A percentile compares a stretch with the other conserved stretches of the same genome.
phyloP scores from a whole-genome alignment of 2,888 invertebrate genomes.

The Drosophila dives region DNA sequence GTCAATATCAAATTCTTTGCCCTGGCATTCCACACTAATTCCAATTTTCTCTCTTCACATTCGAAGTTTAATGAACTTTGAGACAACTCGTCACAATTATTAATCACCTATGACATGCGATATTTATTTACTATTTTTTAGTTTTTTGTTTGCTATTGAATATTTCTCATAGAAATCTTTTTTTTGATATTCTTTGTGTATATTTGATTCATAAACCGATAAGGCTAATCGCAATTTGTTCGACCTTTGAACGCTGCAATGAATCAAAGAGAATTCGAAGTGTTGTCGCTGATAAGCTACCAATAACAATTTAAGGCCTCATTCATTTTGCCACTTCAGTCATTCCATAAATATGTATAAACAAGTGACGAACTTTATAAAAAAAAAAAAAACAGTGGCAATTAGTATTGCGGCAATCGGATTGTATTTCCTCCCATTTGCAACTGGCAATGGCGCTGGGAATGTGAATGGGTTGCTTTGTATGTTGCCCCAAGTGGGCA shows the following conservation, averaged over 20 bases:
- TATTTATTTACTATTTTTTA: constrained; percentile 6
- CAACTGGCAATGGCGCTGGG: neutral
- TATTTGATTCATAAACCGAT: constrained; percentile 15
- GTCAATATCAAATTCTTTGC: constrained; percentile 14
- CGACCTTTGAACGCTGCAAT: constrained; percentile 13
- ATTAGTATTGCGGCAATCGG: constrained; percentile 7
- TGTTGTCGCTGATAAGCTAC: constrained; percentile 24
- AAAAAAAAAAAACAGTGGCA: neutral
- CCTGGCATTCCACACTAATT: neutral
- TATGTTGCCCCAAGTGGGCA: neutral
- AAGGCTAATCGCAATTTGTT: constrained; percentile 13
- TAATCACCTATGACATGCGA: constrained; percentile 27
- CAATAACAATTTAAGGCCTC: neutral
- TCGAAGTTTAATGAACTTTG: constrained; percentile 45
- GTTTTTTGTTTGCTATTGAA: neutral
- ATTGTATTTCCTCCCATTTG: constrained; percentile 23
- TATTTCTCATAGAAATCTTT: neutral
- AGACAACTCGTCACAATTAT: constrained; percentile 5
- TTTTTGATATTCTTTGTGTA: neutral
- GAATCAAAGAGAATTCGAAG: constrained; percentile 23
- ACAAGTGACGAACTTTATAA: constrained; percentile 16
- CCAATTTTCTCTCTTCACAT: neutral
- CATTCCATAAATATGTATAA: constrained; percentile 3
- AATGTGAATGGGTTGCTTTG: constrained; percentile 39
- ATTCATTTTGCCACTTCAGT: constrained; percentile 10